Conservation (phyloP, 2,888 invertebrate genomes). For the Lutraria lutraria region DNA sequence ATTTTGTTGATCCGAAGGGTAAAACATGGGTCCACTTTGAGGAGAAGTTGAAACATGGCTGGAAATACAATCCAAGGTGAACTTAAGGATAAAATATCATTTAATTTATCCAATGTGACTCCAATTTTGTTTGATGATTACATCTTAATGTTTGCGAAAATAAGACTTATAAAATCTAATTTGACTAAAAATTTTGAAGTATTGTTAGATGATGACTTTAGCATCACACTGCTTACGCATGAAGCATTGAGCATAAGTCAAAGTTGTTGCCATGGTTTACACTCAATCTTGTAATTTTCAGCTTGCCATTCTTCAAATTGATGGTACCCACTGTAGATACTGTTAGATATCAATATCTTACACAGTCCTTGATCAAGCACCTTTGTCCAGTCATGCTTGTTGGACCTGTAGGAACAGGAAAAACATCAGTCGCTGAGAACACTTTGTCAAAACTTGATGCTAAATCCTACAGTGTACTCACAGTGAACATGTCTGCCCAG, state of each 20-base stretch:
- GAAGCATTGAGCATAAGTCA: no score
- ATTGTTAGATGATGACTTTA: no score
- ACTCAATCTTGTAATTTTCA: conserved; percentile 83
- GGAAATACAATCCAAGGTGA: conserved; percentile 91
- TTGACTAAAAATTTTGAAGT: no score
- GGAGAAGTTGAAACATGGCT: conserved; percentile 91
- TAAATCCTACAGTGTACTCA: conserved; percentile 90
- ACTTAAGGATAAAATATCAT: not conserved
- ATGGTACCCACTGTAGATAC: conserved; percentile 96
- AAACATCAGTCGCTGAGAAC: conserved; percentile 93
- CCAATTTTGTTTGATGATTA: not conserved
- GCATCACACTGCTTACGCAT: no score
- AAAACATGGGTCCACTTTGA: conserved; percentile 93
- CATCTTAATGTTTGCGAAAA: no score
- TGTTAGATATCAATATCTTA: conserved; percentile 93
- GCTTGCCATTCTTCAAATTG: conserved; percentile 93
- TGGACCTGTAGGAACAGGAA: conserved; percentile 94
- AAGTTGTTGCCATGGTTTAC: no score
- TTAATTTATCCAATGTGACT: not conserved
- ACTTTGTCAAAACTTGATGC: conserved; percentile 90
- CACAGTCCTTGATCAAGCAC: conserved; percentile 90
- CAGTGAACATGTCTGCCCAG: conserved; percentile 95
- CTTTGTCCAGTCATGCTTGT: conserved; percentile 92
- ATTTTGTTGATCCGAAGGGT: conserved; percentile 93
- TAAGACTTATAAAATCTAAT: no score